Base-by-base conservation (phyloP, 2,888 invertebrate genomes). In the Pteria penguin region DNA sequence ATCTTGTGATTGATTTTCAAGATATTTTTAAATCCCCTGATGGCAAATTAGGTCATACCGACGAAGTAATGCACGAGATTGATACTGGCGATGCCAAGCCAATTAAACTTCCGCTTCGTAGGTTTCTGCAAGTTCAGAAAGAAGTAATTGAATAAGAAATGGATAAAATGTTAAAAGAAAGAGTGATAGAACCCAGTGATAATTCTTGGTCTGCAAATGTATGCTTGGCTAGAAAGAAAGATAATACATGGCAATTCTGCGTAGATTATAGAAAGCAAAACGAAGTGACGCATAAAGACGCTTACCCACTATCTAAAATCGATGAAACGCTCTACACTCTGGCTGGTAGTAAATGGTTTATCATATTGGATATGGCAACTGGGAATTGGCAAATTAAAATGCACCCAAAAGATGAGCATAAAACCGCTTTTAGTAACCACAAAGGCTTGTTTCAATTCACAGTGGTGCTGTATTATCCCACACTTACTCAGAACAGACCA, bases 401-500 rank as follows among this genome's bases (percentile, higher is more conserved):
- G n/a, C n/a, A n/a, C n/a, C n/a, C n/a, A n/a, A n/a, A n/a, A n/a
- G n/a, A n/a, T n/a, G n/a, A n/a, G n/a, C n/a, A n/a, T n/a, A n/a
- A n/a, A n/a, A n/a, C n/a, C n/a, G n/a, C n/a, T n/a, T n/a, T n/a
- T n/a, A n/a, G n/a, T n/a, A n/a, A n/a, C n/a, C n/a, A n/a, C n/a
- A n/a, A n/a, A n/a, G n/a, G n/a, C n/a, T n/a, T n/a, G n/a, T n/a
- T n/a, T n/a, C n/a, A n/a, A n/a, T n/a, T n/a, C n/a, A n/a, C n/a
- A n/a, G n/a, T n/a, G 22, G 63, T 26, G n/a, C 18, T 58, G 58
- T 58, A 11, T 58, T 58, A 22, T 58, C 58, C 26, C 58, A 58
- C 11, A 58, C 22, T 58, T 76, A 2, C 5, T 72, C 22, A 33
- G 72, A 27, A 67, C 76, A 4, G 71, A 75, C 36, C 75, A 75